Evolutionary conservation across 2,113 vertebrate species (phyloP).

Genomic region (Zeus faber): DNA sequence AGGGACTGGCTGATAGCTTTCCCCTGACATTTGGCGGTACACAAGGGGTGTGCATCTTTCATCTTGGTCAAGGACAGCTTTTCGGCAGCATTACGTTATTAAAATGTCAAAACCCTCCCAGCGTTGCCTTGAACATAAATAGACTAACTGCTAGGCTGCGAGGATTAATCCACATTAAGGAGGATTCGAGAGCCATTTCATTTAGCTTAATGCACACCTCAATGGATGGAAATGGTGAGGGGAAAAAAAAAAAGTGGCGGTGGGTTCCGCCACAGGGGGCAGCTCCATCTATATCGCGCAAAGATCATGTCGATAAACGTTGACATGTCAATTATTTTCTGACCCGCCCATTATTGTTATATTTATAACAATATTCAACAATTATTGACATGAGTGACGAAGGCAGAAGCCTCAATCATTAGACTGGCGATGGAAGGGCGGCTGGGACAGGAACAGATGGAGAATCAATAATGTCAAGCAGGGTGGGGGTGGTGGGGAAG

Average conservation of each 20-base stretch:
- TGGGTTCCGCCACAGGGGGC: no score
- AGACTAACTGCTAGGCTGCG: slow-evolving; percentile 28
- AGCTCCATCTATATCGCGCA: slow-evolving; percentile 44
- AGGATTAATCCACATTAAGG: slow-evolving; percentile 43
- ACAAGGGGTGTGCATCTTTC: slow-evolving; percentile 44
- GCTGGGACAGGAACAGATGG: slow-evolving; percentile 63
- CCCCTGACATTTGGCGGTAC: slow-evolving; percentile 40
- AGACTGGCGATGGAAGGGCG: slow-evolving; percentile 43
- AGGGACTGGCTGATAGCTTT: slow-evolving; percentile 20
- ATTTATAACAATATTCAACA: slow-evolving; percentile 59
- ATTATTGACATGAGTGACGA: slow-evolving; percentile 59
- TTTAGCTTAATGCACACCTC: slow-evolving; percentile 42
- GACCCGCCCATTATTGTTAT: slow-evolving; percentile 58
- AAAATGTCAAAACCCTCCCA: slow-evolving; percentile 41
- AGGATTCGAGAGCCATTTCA: slow-evolving; percentile 28
- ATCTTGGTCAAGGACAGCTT: slow-evolving; percentile 50
- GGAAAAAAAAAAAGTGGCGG: not conserved
- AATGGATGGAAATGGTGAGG: slow-evolving; percentile 24
- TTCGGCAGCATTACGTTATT: slow-evolving; percentile 49
- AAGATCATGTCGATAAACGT: slow-evolving; percentile 55
- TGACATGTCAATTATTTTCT: slow-evolving; percentile 36
- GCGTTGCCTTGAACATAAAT: slow-evolving; percentile 44
- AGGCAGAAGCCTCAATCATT: slow-evolving; percentile 50
- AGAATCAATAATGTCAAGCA: slow-evolving; percentile 68
- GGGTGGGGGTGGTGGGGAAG: slow-evolving; percentile 5